Percentiles rank a stretch among this genome's conserved stretches.
These are phyloP conservation scores for Zaprionus taronus DNA, from an alignment of 1,140 invertebrate genomes.

Conservation along the genomic window DNA sequence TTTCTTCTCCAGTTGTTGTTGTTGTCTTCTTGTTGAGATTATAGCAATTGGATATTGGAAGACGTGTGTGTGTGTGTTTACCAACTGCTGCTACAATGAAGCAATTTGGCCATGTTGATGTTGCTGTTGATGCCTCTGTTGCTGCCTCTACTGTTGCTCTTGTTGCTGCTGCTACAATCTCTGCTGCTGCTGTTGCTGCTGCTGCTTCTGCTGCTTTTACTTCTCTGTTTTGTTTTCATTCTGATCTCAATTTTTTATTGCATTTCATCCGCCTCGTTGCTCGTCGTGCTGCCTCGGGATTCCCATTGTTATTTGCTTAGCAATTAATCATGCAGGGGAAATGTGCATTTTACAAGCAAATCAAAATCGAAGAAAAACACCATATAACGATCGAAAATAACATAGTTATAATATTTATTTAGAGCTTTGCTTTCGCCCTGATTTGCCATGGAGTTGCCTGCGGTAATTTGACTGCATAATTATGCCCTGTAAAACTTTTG, in stretches of 20 bases:
- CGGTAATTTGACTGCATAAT: background rate
- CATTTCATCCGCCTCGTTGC: conserved; percentile 4
- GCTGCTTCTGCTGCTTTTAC: conserved; percentile 5
- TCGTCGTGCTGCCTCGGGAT: background rate
- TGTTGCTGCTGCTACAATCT: background rate
- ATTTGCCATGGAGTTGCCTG: background rate
- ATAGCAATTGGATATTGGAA: conserved; percentile 41
- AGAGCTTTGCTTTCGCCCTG: background rate
- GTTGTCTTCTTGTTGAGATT: conserved; percentile 23
- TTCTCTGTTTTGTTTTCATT: conserved; percentile 25
- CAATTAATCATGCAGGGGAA: conserved; percentile 4
- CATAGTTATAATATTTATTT: background rate
- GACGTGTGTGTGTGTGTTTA: conserved; percentile 32
- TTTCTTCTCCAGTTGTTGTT: background rate
- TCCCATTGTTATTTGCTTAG: conserved; percentile 1
- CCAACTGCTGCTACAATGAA: conserved; percentile 50
- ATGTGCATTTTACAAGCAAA: conserved; percentile 3
- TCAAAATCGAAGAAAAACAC: background rate
- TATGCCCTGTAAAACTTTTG: background rate
- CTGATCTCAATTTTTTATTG: conserved; percentile 24
- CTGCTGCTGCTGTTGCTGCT: conserved; percentile 4
- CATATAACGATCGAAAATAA: background rate
- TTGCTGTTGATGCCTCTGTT: background rate
- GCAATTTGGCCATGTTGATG: conserved; percentile 46
- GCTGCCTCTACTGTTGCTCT: background rate